phyloP scores from a whole-genome alignment of 2,113 vertebrate genomes.

The Dasypus novemcinctus region DNA sequence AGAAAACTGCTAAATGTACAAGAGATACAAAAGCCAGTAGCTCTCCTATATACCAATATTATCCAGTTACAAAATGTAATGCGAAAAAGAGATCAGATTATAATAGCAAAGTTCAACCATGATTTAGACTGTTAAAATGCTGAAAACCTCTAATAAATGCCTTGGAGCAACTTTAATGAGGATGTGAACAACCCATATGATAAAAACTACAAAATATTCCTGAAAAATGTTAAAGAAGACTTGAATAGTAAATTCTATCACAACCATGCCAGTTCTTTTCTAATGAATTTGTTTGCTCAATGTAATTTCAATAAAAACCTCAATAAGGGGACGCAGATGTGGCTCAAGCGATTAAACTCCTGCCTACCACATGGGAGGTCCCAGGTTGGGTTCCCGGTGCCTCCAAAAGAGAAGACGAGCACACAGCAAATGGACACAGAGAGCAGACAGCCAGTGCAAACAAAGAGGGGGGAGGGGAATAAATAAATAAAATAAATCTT shows the following conservation, averaged over 20 bases:
- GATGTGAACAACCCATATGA: background rate
- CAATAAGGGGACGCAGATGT: too few species aligned
- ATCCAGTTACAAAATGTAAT: background rate
- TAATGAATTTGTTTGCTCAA: background rate
- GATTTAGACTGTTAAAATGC: background rate
- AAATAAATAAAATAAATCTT: too few species aligned
- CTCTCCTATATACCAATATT: background rate
- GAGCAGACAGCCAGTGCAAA: too few species aligned
- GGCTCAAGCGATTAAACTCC: too few species aligned
- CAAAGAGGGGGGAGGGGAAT: too few species aligned
- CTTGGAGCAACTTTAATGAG: background rate
- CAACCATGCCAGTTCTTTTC: background rate
- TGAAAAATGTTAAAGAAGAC: conserved; percentile 18
- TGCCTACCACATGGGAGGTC: too few species aligned
- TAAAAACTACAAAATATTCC: conserved; percentile 6
- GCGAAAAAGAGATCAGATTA: background rate
- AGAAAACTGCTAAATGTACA: conserved; percentile 21
- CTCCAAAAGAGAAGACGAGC: too few species aligned
- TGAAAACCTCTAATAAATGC: conserved; percentile 17
- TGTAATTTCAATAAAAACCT: conserved; percentile 18
- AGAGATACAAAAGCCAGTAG: background rate
- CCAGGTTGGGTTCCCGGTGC: too few species aligned
- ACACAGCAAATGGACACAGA: too few species aligned
- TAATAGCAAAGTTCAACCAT: conserved; percentile 26
- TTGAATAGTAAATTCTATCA: background rate